Evolutionary conservation across 53 echinoderm and acorn worm genomes (phyloP).

Genomic region (Hippasteria phrygiana): DNA sequence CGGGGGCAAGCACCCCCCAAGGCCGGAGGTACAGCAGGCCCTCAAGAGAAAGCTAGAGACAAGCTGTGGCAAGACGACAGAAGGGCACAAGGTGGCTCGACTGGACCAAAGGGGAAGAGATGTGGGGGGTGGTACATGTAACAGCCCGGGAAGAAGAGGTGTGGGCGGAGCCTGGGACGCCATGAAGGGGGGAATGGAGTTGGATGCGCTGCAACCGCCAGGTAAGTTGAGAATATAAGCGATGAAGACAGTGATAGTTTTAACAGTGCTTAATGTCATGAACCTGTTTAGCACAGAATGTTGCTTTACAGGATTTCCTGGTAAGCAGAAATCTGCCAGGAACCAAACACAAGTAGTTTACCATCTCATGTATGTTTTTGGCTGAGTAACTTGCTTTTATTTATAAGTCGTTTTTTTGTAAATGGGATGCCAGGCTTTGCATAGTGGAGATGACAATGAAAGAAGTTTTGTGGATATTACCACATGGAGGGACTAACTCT

Average conservation of each 20-base stretch:
- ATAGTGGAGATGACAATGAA: too few relatives aligned
- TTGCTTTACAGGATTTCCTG: too few relatives aligned
- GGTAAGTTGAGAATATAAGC: too few relatives aligned
- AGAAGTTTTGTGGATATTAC: too few relatives aligned
- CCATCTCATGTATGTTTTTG: too few relatives aligned
- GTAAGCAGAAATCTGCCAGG: too few relatives aligned
- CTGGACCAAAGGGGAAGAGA: slow-evolving; percentile 6
- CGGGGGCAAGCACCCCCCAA: slow-evolving; percentile 20
- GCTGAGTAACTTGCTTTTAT: too few relatives aligned
- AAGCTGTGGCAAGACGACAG: slow-evolving; percentile 10
- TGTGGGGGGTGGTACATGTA: neutral
- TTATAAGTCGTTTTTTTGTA: too few relatives aligned
- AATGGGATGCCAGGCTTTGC: too few relatives aligned
- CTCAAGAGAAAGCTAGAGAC: slow-evolving; percentile 68
- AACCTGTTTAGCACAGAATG: too few relatives aligned
- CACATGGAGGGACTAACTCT: too few relatives aligned
- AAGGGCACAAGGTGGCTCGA: slow-evolving; percentile 33
- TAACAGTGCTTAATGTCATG: neutral
- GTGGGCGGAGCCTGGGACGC: slow-evolving; percentile 1
- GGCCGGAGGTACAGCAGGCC: neutral
- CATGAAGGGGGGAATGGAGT: slow-evolving; percentile 26
- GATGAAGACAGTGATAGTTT: neutral
- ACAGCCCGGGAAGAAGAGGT: slow-evolving; percentile 26
- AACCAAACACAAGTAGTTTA: too few relatives aligned
- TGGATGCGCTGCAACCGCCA: slow-evolving; percentile 35